Evolutionary conservation across 2,888 invertebrate species (phyloP), one percentile per base, ranked within the genome.

Genomic region (Glyphotaelius pellucidus): DNA sequence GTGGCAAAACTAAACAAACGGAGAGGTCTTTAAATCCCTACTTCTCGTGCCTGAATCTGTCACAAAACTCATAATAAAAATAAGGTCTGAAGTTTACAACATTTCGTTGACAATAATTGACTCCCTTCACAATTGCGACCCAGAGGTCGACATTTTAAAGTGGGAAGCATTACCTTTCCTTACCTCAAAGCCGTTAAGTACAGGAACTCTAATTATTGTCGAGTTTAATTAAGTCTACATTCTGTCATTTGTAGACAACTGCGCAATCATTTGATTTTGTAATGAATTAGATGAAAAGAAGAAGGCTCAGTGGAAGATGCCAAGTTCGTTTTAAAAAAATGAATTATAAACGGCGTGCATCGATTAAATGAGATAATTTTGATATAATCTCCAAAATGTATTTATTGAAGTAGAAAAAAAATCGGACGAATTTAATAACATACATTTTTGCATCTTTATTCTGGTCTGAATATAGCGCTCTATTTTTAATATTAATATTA

Each of bases 201-300:
- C 67, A 67, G n/a, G n/a, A 35, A 83, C 90, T 90, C 92, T 90
- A 93, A 93, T 93, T 93, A 92, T 85, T n/a, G 25, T 67, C 38
- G 87, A 89, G 47, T 80, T 90, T 92, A 93, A 93, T 93, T 93
- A 93, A 93, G 92, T 92, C 81, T 32, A 30, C 89, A 35, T 86
- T 92, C 92, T 93, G 90, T 91, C 92, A 90, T 92, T 91, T 89
- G 91, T 89, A 93, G 91, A 92, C 92, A 92, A 91, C 91, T 91
- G 90, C 91, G 91, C 90, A 91, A 92, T 92, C 91, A 90, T 90
- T 92, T 92, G 91, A 92, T 92, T 90, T 90, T 31, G 91, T 92
- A 91, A 67, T 67, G 67, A 67, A 67, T 67, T 25, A 25, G 67
- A n/a, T 25, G 67, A 67, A 67, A 67, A 67, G 9, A 67, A 67